Base-by-base conservation (phyloP, 2,888 invertebrate genomes). In the Xestia sexstrigata region DNA sequence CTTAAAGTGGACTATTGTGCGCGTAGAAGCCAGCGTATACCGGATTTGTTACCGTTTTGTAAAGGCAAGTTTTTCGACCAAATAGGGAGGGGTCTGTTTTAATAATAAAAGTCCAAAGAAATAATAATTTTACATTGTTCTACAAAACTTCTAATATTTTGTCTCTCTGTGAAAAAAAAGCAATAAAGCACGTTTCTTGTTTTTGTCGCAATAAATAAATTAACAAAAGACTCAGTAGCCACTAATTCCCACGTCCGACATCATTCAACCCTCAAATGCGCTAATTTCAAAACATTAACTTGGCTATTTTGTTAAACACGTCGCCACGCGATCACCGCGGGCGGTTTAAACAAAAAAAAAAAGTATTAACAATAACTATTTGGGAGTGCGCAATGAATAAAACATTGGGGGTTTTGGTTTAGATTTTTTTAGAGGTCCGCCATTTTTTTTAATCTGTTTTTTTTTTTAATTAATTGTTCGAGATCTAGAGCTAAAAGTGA, bases 281-380 rank as follows among this genome's bases (percentile, higher is more conserved):
- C 93, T 94, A 95, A 95, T 95, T 95, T 94, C 82, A 84, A 92
- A 93, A 94, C 92, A 94, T 93, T 92, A 89, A 91, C 90, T 90
- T 81, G 80, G 89, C 91, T 93, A 92, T 94, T 94, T 93, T 92
- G 91, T 90, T 91, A 91, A 92, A 93, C 91, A 92, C 89, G 86
- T 83, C 58, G 94, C 87, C 96, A 95, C 96, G 95, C 93, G 96
- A 95, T 90, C 93, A 94, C 96, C 93, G 90, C 93, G 89, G 94
- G 96, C 94, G 89, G 86, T 90, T 90, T 82, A 82, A 87, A 90
- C 92, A 88, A 92, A 93, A 90, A 83, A 91, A 93, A 91, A 93
- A 91, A 35, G 87, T 86, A 88, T 90, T 91, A 92, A 94, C 93
- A 95, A 93, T 93, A 93, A 93, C 91, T 79, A 92, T 91, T 92